Evolutionary conservation across 35 echinoderm and acorn worm genomes (phyloP).

Genomic region (Acanthaster planci): DNA sequence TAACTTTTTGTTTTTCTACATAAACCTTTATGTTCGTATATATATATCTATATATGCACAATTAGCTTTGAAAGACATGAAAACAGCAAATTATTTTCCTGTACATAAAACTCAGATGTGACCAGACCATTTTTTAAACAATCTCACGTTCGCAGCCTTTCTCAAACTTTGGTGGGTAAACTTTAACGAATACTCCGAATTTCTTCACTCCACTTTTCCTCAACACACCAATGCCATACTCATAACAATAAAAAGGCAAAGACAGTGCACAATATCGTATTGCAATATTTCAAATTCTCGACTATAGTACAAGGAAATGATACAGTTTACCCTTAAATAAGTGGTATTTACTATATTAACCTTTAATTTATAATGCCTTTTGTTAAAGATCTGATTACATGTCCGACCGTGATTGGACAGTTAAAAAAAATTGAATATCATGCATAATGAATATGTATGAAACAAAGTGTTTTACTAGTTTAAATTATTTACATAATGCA

Average conservation of each 20-base stretch:
- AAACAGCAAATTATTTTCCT: neutral
- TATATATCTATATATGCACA: conserved; percentile 7
- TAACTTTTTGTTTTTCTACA: too few relatives aligned
- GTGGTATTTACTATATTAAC: neutral
- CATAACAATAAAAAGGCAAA: conserved; percentile 18
- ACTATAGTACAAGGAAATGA: conserved; percentile 20
- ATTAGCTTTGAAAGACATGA: conserved; percentile 19
- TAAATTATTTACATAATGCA: too few relatives aligned
- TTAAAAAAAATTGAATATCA: conserved; percentile 19
- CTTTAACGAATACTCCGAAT: neutral
- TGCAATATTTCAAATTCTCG: neutral
- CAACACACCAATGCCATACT: neutral
- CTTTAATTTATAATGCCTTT: neutral
- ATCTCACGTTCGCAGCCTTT: neutral
- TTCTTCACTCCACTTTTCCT: neutral
- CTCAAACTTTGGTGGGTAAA: conserved; percentile 7
- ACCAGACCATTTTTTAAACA: neutral
- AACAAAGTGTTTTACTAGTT: too few relatives aligned
- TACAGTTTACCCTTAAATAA: conserved; percentile 1
- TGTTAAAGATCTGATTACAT: neutral
- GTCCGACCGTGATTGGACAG: conserved; percentile 22
- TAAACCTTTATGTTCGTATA: too few relatives aligned
- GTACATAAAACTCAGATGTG: neutral
- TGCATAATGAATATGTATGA: conserved; percentile 29
- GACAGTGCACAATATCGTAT: neutral